phyloP scores from a whole-genome alignment of 2,888 invertebrate species.

The Apeira syringaria region DNA sequence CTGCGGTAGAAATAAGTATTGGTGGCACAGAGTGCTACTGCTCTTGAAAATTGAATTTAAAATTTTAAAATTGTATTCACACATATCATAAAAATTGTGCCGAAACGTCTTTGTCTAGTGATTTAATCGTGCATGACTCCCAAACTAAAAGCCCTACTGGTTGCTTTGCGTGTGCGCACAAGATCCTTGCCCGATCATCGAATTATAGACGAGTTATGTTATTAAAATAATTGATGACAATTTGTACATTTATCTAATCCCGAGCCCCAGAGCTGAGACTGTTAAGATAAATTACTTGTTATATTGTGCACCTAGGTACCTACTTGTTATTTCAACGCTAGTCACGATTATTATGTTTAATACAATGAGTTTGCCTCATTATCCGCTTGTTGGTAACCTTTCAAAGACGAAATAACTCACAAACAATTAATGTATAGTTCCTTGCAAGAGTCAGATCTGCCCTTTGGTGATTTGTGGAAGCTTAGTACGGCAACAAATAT shows the following conservation, averaged over 20 bases:
- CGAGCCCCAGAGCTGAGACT: slow-evolving; percentile 22
- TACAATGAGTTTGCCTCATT: slow-evolving; percentile 1
- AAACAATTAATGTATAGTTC: too few species aligned
- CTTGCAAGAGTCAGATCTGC: too few species aligned
- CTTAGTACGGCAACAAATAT: too few species aligned
- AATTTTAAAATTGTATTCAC: too few species aligned
- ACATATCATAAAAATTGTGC: too few species aligned
- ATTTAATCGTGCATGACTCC: too few species aligned
- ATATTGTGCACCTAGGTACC: slow-evolving; percentile 2
- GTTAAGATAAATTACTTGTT: slow-evolving; percentile 9
- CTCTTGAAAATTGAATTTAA: too few species aligned
- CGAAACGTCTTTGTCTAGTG: too few species aligned
- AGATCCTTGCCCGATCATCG: slow-evolving; percentile 47
- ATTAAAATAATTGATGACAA: slow-evolving; percentile 58
- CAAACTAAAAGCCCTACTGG: slow-evolving; percentile 12
- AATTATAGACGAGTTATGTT: slow-evolving; percentile 49
- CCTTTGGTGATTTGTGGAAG: too few species aligned
- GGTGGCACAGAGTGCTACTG: too few species aligned
- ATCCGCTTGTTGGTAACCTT: neutral
- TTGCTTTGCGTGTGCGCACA: slow-evolving; percentile 49
- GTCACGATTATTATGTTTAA: slow-evolving; percentile 8
- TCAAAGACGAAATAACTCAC: neutral
- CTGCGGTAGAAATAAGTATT: too few species aligned
- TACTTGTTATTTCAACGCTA: neutral
- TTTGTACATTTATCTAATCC: slow-evolving; percentile 44